Evolutionary conservation across 1,140 invertebrate species (phyloP).

Genomic region (Heliconius himera): DNA sequence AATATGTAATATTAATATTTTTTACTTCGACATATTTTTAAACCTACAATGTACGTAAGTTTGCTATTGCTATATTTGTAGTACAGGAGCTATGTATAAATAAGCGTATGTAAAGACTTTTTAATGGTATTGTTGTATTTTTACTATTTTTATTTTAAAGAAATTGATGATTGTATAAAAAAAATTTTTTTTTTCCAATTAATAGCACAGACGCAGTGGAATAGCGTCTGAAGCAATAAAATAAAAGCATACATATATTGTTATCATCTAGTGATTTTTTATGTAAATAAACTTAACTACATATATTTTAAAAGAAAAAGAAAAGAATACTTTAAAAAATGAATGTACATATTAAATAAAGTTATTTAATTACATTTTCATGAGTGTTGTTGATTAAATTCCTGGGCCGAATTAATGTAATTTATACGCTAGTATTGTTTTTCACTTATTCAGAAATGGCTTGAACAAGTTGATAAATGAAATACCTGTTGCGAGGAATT

Average conservation of each 20-base stretch:
- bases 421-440: constrained; percentile 11
- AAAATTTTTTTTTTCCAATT: no score
- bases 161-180: no score
- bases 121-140: not conserved
- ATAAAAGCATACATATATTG: no score
- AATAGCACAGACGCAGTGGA: not conserved
- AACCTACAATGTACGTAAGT: not conserved
- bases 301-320: no score
- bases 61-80: not conserved
- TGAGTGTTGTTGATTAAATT: constrained; percentile 23
- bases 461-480: constrained; percentile 11
- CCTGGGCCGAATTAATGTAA: not conserved
- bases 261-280: no score
- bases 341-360: no score
- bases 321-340: no score
- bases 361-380: constrained; percentile 21
- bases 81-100: not conserved
- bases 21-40: not conserved
- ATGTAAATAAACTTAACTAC: no score
- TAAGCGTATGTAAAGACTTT: not conserved
- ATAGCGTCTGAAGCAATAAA: no score
- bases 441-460: constrained; percentile 10
- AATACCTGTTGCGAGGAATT: constrained; percentile 13
- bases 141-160: not conserved
- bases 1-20: no score